Percentiles rank a stretch among this genome's conserved stretches.
These are phyloP conservation scores for Hydrolagus affinis DNA, from an alignment of 2,113 vertebrate species.

Conservation along the genomic window DNA sequence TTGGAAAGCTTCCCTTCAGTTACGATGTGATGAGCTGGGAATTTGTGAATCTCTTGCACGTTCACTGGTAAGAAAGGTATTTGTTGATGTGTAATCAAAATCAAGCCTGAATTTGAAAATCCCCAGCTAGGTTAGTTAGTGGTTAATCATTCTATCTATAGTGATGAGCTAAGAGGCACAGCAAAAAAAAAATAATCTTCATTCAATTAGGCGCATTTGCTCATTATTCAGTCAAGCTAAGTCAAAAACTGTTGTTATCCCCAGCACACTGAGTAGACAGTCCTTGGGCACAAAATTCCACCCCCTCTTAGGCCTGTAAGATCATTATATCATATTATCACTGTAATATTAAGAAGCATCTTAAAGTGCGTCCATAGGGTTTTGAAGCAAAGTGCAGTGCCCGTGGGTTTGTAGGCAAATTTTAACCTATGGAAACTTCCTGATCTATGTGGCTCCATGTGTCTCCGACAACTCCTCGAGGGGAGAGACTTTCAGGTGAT, in stretches of 20 bases:
- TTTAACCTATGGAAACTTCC: no score
- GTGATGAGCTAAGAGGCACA: not conserved
- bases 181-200: not conserved
- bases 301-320: no score
- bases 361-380: no score
- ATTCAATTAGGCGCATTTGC: not conserved
- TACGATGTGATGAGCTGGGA: not conserved
- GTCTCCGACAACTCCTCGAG: no score
- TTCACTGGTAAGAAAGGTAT: not conserved
- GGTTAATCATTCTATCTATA: constrained; percentile 12
- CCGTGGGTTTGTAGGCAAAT: no score
- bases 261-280: not conserved
- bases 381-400: no score
- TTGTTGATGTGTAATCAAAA: not conserved
- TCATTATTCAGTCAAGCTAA: constrained; percentile 19
- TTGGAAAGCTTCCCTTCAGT: not conserved
- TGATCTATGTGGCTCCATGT: no score
- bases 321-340: no score
- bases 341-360: no score
- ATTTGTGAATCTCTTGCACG: not conserved
- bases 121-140: constrained; percentile 4
- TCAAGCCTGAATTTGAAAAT: not conserved
- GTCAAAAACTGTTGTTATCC: no score
- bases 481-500: no score
- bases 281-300: not conserved